Conservation (phyloP, 1,140 invertebrate species). For the Trichogramma pretiosum region DNA sequence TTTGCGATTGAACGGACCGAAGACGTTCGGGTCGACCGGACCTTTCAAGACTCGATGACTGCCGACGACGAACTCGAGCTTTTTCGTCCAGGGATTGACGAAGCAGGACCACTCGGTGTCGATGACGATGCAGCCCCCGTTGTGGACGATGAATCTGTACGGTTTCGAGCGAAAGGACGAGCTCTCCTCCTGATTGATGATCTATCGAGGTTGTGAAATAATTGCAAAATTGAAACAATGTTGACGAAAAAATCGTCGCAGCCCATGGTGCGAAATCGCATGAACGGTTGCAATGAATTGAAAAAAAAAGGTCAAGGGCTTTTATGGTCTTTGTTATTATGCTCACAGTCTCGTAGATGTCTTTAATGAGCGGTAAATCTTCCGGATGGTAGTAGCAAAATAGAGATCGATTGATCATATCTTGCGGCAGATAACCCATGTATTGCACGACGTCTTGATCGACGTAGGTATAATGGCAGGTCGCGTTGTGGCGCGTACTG, state of each 20-base stretch:
- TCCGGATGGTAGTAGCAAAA: constrained; percentile 84
- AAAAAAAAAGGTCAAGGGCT: no score
- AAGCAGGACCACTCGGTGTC: constrained; percentile 92
- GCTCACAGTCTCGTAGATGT: constrained; percentile 74
- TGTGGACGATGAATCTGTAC: constrained; percentile 70
- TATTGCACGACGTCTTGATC: constrained; percentile 70
- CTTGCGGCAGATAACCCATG: constrained; percentile 82
- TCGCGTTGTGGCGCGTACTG: constrained; percentile 66
- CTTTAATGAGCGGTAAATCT: constrained; percentile 68
- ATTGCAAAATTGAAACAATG: no score
- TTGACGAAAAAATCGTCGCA: no score
- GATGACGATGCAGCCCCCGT: constrained; percentile 71
- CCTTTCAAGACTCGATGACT: constrained; percentile 77
- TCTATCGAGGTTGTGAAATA: constrained; percentile 31
- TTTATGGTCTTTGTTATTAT: no score
- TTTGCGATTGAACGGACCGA: constrained; percentile 43
- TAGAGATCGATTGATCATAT: constrained; percentile 70
- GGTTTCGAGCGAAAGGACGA: constrained; percentile 67
- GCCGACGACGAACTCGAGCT: constrained; percentile 84
- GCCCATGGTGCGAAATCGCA: no score
- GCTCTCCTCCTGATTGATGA: constrained; percentile 53
- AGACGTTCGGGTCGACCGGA: constrained; percentile 64
- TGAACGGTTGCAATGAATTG: no score
- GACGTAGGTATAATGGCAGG: constrained; percentile 65
- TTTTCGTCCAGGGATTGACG: constrained; percentile 86